phyloP scores from a whole-genome alignment of 2,113 vertebrate species.

The Antigone vipio region DNA sequence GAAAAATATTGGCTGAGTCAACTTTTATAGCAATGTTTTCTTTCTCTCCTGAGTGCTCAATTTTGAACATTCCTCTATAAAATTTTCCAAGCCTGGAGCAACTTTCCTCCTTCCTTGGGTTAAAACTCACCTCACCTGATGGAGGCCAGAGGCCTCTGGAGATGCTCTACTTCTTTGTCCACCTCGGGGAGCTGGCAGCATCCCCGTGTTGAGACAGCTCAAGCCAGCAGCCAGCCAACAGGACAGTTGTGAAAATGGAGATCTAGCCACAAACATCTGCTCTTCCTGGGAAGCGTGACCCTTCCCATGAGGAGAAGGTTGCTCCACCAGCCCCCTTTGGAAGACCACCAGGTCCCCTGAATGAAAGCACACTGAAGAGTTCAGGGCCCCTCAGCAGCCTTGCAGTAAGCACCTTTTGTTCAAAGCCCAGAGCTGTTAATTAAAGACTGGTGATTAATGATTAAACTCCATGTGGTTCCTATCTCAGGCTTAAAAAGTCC shows the following conservation, averaged over 20 bases:
- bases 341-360: slow-evolving; percentile 45
- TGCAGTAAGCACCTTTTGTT: slow-evolving; percentile 75
- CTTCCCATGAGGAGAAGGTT: slow-evolving; percentile 12
- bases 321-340: slow-evolving; percentile 58
- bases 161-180: neutral
- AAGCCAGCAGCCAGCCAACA: neutral
- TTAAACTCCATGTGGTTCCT: slow-evolving; percentile 70
- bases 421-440: slow-evolving; percentile 95
- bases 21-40: slow-evolving; percentile 53
- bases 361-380: slow-evolving; percentile 65
- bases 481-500: slow-evolving; percentile 73
- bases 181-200: neutral
- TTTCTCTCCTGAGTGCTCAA: slow-evolving; percentile 5
- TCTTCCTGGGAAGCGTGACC: slow-evolving; percentile 24
- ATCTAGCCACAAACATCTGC: slow-evolving; percentile 72
- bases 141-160: neutral
- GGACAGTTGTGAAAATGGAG: slow-evolving; percentile 29
- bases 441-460: slow-evolving; percentile 98
- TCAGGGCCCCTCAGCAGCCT: slow-evolving; percentile 69
- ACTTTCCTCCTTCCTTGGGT: slow-evolving; percentile 2
- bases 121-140: slow-evolving; percentile 26
- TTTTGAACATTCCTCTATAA: slow-evolving; percentile 34
- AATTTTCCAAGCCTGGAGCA: slow-evolving; percentile 47
- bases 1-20: slow-evolving; percentile 54
- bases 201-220: slow-evolving; percentile 21